Evolutionary conservation across 2,888 invertebrate genomes (phyloP).

Genomic region (Stenchaetothrips biformis): DNA sequence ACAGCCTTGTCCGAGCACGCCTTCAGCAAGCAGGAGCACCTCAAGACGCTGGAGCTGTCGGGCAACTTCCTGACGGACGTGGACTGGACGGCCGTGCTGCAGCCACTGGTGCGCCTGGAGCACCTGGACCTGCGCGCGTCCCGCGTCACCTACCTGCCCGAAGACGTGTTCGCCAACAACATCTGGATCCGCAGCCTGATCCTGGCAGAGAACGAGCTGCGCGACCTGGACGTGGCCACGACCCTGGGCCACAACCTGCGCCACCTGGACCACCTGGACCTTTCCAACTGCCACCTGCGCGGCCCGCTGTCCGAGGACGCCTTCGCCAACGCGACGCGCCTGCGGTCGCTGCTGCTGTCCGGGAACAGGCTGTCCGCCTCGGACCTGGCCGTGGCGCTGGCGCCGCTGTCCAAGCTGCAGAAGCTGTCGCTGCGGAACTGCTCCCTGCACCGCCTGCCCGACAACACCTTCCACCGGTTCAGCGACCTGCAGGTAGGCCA

Average conservation of each 20-base stretch:
- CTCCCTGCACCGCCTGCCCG: slow-evolving; percentile 58
- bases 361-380: slow-evolving; percentile 64
- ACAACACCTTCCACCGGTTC: slow-evolving; percentile 59
- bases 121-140: slow-evolving; percentile 60
- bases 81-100: slow-evolving; percentile 60
- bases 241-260: slow-evolving; percentile 61
- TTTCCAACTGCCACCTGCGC: slow-evolving; percentile 63
- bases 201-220: slow-evolving; percentile 61
- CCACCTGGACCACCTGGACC: slow-evolving; percentile 60
- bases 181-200: slow-evolving; percentile 59
- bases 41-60: slow-evolving; percentile 60
- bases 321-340: slow-evolving; percentile 61
- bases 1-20: slow-evolving; percentile 54
- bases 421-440: slow-evolving; percentile 64
- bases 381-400: slow-evolving; percentile 61
- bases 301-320: slow-evolving; percentile 64
- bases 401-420: slow-evolving; percentile 60
- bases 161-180: slow-evolving; percentile 61
- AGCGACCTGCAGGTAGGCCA: slow-evolving; percentile 52
- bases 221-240: slow-evolving; percentile 58
- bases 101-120: slow-evolving; percentile 57
- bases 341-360: slow-evolving; percentile 59
- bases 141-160: slow-evolving; percentile 56
- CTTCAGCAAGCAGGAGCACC: slow-evolving; percentile 55
- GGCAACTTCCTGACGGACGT: slow-evolving; percentile 53